Evolutionary conservation across 2,888 invertebrate genomes (phyloP), one percentile per base, ranked within the genome.

Genomic region (Sphaerophoria taeniata): DNA sequence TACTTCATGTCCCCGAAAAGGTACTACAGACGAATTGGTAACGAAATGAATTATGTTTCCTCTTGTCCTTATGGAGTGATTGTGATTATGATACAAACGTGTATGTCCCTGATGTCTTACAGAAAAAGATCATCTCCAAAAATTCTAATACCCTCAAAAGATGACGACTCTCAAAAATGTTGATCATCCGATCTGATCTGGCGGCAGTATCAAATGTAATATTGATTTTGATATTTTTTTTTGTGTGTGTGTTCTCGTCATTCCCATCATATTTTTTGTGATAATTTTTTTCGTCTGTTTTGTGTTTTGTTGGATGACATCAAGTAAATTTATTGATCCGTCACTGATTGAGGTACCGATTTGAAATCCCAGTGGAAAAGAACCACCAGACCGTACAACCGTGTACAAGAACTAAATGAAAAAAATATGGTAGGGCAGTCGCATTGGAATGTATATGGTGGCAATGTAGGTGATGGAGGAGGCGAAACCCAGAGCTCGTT

Each of bases 261-360:
- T 53, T 69, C 67, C 70, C 70, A 71, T 63, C 47, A 45, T 60
- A 58, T 43, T 36, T 67, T 63, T 33, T 65, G 43, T 56, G 69
- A 69, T 69, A 39, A 45, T 55, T 53, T 45, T 33, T 53, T 60
- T 12, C 9, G 55, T 43, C 36, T 56, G 39, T 63, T 84, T 75
- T 71, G 84, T 75, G 67, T 71, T 67, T 69, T 83, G 71, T 80
- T 58, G 85, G 85, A 85, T 85, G 85, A 85, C 85, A 85, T 85
- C 80, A 72, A 84, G 80, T 84, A 84, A 84, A 84, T 84, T 84
- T 84, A 84, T 84, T 84, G 84, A 84, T 84, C 80, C 84, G 84
- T 84, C 85, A 85, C 76, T 85, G 85, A 85, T 85, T 85, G 85
- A 81, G 85, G 85, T 85, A 63, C 76, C 76, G 81, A 80, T 82